phyloP scores from a whole-genome alignment of 2,888 invertebrate species.

The Rhaphigaster nebulosa region DNA sequence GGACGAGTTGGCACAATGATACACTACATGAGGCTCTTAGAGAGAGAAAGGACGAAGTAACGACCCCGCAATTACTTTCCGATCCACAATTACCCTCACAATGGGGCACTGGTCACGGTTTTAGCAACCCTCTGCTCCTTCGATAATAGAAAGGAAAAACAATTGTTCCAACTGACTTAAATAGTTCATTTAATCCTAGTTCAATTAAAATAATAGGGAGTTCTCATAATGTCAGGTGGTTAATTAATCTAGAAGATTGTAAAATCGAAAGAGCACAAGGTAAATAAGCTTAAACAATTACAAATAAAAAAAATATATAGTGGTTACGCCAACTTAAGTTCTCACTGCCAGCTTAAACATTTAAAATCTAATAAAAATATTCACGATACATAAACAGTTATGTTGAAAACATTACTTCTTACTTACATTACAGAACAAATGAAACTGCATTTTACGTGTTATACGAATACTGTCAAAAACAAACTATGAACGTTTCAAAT shows the following conservation, averaged over 20 bases:
- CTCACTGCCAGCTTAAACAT: too few relatives aligned
- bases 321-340: too few relatives aligned
- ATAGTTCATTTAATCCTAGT: background rate
- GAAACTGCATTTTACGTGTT: too few relatives aligned
- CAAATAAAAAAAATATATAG: too few relatives aligned
- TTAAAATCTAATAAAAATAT: too few relatives aligned
- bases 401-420: too few relatives aligned
- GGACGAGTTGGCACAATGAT: background rate
- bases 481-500: too few relatives aligned
- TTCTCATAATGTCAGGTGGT: background rate
- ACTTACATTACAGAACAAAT: too few relatives aligned
- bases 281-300: too few relatives aligned
- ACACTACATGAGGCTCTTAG: background rate
- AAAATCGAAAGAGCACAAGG: background rate
- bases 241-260: background rate
- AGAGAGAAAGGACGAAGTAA: background rate
- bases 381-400: too few relatives aligned
- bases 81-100: background rate
- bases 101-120: constrained; percentile 4
- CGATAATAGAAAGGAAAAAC: background rate
- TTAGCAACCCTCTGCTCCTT: background rate
- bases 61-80: background rate
- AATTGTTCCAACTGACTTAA: background rate
- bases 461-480: too few relatives aligned
- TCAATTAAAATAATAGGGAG: background rate